Evolutionary conservation across 2,888 invertebrate genomes (phyloP).

Genomic region (Brachycybe producta): DNA sequence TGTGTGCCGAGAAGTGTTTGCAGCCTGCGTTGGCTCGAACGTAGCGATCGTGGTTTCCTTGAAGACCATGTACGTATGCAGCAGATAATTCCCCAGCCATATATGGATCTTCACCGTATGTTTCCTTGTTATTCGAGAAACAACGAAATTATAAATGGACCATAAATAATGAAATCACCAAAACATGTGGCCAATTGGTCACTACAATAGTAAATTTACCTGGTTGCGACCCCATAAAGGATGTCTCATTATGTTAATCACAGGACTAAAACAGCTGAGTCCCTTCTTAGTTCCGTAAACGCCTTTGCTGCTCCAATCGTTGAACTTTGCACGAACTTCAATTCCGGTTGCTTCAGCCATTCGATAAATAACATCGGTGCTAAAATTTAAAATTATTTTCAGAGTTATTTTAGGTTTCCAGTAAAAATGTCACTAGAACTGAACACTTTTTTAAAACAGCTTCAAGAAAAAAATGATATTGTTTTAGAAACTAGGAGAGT

Average conservation of each 20-base stretch:
- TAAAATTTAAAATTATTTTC: constrained; percentile 5
- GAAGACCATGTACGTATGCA: constrained; percentile 14
- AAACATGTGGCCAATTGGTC: not conserved
- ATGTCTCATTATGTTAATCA: constrained; percentile 18
- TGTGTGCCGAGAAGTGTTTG: constrained; percentile 17
- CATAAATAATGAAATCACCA: not conserved
- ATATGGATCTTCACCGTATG: constrained; percentile 19
- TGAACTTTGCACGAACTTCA: constrained; percentile 18
- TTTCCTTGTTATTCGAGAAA: constrained; percentile 10
- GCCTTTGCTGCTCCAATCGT: constrained; percentile 12
- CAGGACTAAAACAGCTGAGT: constrained; percentile 18
- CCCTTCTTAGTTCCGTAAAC: constrained; percentile 17
- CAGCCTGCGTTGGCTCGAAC: constrained; percentile 17
- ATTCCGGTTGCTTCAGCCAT: constrained; percentile 17
- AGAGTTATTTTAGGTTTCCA: no score
- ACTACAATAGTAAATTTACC: not conserved
- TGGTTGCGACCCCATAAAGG: constrained; percentile 19
- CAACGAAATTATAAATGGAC: not conserved
- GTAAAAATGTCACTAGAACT: no score
- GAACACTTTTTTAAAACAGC: not conserved
- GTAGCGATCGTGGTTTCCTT: constrained; percentile 16
- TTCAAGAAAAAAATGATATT: not conserved
- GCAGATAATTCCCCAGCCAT: constrained; percentile 12
- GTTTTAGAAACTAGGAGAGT: no score
- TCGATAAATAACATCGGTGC: constrained; percentile 8